phyloP scores from a whole-genome alignment of 2,888 invertebrate genomes.

The Sinodicranocentrus sp. region DNA sequence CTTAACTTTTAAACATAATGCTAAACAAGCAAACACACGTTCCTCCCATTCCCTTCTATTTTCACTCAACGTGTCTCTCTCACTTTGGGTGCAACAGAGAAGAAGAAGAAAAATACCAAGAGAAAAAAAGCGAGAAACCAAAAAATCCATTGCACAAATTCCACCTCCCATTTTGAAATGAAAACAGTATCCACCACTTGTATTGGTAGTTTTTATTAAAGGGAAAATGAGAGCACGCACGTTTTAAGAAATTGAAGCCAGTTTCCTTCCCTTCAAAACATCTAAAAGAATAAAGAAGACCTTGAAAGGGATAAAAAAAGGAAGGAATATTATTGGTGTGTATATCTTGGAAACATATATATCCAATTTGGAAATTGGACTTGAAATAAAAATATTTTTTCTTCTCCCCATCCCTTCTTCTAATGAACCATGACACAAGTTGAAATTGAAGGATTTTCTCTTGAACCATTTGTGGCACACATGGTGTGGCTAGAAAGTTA shows the following conservation, averaged over 20 bases:
- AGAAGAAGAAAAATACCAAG: neutral
- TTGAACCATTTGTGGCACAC: slow-evolving; percentile 44
- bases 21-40: slow-evolving; percentile 46
- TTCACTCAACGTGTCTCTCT: slow-evolving; percentile 24
- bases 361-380: slow-evolving; percentile 59
- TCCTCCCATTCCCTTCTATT: slow-evolving; percentile 19
- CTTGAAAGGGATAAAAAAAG: too few relatives aligned
- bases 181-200: neutral
- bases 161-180: neutral
- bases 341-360: slow-evolving; percentile 19
- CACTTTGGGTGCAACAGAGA: neutral
- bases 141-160: neutral
- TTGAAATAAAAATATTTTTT: slow-evolving; percentile 43
- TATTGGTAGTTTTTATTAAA: slow-evolving; percentile 20
- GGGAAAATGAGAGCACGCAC: slow-evolving; percentile 52
- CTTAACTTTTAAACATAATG: slow-evolving; percentile 48
- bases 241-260: slow-evolving; percentile 44
- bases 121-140: neutral
- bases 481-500: slow-evolving; percentile 29
- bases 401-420: slow-evolving; percentile 53
- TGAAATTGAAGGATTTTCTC: slow-evolving; percentile 72
- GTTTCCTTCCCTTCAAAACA: neutral
- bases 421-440: slow-evolving; percentile 75
- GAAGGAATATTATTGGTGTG: slow-evolving; percentile 18
- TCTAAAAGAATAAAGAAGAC: neutral